phyloP scores from a whole-genome alignment of 2,797 vertebrate genomes.

The Anguilla pacifica region DNA sequence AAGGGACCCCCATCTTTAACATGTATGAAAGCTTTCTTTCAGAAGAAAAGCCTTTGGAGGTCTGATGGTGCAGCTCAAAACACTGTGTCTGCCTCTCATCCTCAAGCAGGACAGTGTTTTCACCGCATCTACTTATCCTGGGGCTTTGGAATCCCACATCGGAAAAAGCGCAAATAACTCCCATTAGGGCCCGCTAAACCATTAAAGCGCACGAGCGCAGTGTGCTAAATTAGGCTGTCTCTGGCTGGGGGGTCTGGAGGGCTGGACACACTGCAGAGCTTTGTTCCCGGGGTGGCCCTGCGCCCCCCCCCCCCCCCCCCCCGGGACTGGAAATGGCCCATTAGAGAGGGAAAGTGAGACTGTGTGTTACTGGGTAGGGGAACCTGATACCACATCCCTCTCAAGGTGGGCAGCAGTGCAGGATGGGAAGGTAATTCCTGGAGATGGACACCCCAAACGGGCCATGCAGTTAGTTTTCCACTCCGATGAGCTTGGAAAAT shows the following conservation, averaged over 20 bases:
- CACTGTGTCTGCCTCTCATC: not conserved
- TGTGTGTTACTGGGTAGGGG: not conserved
- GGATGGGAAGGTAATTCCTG: slow-evolving; percentile 49
- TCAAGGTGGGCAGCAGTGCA: slow-evolving; percentile 16
- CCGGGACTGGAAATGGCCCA: slow-evolving; percentile 38
- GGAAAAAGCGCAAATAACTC: slow-evolving; percentile 47
- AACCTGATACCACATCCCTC: slow-evolving; percentile 6
- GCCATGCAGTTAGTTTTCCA: slow-evolving; percentile 57
- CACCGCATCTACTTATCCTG: slow-evolving; percentile 51
- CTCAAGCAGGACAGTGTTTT: slow-evolving; percentile 56
- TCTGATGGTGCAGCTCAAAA: not conserved
- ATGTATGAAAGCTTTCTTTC: not conserved
- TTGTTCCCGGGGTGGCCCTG: slow-evolving; percentile 54
- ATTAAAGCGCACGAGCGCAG: slow-evolving; percentile 20
- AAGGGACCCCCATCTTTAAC: not conserved
- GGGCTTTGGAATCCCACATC: slow-evolving; percentile 58
- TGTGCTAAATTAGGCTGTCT: slow-evolving; percentile 28
- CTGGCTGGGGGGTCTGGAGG: slow-evolving; percentile 37
- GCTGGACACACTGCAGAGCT: slow-evolving; percentile 53
- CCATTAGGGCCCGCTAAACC: slow-evolving; percentile 24
- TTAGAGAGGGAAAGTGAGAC: slow-evolving; percentile 32
- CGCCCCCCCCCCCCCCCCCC: slow-evolving; percentile 40
- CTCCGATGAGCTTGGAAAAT: slow-evolving; percentile 54
- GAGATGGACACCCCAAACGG: slow-evolving; percentile 37
- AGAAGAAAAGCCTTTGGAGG: not conserved